Base-by-base conservation (phyloP, 2,888 invertebrate species). In the Trachelus troglodyta region DNA sequence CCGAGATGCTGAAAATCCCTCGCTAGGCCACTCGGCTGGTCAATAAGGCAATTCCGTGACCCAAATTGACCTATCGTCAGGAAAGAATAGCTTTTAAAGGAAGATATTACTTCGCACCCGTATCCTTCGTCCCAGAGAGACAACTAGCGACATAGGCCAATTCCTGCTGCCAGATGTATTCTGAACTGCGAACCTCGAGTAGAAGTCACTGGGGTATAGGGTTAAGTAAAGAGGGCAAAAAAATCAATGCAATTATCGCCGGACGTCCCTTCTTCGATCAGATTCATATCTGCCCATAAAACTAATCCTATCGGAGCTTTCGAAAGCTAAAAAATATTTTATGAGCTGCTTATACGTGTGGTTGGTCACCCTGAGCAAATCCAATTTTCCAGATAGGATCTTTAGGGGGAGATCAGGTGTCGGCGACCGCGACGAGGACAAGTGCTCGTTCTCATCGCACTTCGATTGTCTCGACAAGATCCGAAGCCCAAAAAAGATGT, bases 331-430 rank as follows among this genome's bases (percentile, higher is more conserved):
- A 90, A 91, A 90, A 89, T 89, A 90, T 90, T 91, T 91, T 90
- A 91, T 88, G 91, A 90, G 89, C 90, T 90, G 90, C 91, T 91
- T 91, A 91, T 91, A 91, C 91, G 91, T 91, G 89, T 86, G 87
- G 89, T 85, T 87, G 91, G 91, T 90, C 91, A 90, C 91, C 91
- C 90, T 83, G 87, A 86, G 85, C 87, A 88, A 90, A 91, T 91
- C 89, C 91, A 91, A 91, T 91, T 91, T 91, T 90, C 86, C 84
- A 88, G 91, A 91, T 91, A 91, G 83, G 88, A 91, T 91, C 91
- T 91, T 90, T 89, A 89, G 87, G 86, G 85, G 87, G 40, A 88
- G 88, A 89, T 90, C 90, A 90, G 90, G 90, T 90, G 90, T 88
- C 81, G 82, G 77, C 78, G 79, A 83, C 30, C 77, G 77, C 80